Evolutionary conservation across 2,888 invertebrate species (phyloP).

Genomic region (Charanyca ferruginea): DNA sequence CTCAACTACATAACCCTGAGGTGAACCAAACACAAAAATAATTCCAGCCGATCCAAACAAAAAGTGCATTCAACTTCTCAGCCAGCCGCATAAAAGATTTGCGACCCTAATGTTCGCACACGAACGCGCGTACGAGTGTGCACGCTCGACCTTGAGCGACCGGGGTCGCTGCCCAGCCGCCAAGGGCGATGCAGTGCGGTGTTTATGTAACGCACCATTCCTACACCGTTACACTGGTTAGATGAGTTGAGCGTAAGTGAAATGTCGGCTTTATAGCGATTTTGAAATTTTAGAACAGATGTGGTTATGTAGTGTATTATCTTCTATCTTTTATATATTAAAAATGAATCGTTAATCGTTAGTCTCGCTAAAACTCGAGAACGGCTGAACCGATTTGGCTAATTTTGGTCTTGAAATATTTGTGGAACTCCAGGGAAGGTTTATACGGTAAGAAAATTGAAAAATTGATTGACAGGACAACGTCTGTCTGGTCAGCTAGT

Average conservation of each 20-base stretch:
- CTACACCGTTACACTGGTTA: conserved; percentile 61
- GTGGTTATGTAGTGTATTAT: neutral
- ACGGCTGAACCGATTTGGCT: too few species aligned
- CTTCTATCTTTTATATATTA: too few species aligned
- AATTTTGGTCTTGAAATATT: too few species aligned
- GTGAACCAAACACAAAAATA: neutral
- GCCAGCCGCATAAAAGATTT: conserved; percentile 46
- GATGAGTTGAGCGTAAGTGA: conserved; percentile 39
- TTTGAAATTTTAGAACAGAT: neutral
- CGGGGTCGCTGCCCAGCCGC: conserved; percentile 79
- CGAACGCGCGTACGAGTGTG: conserved; percentile 44
- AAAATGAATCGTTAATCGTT: too few species aligned
- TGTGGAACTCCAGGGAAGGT: too few species aligned
- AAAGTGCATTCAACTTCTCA: conserved; percentile 40
- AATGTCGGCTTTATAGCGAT: conserved; percentile 26
- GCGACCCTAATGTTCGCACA: conserved; percentile 45
- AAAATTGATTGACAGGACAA: too few species aligned
- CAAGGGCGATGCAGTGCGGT: conserved; percentile 75
- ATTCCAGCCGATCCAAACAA: conserved; percentile 25
- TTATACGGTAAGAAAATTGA: too few species aligned
- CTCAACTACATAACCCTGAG: too few species aligned
- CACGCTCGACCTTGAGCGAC: conserved; percentile 75
- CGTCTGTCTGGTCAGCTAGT: too few species aligned
- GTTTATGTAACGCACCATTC: conserved; percentile 69
- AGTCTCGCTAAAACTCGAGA: too few species aligned